Percentiles rank a stretch among this genome's conserved stretches.
phyloP scores from a whole-genome alignment of 2,797 vertebrate genomes.

The Cheirogaleus major region DNA sequence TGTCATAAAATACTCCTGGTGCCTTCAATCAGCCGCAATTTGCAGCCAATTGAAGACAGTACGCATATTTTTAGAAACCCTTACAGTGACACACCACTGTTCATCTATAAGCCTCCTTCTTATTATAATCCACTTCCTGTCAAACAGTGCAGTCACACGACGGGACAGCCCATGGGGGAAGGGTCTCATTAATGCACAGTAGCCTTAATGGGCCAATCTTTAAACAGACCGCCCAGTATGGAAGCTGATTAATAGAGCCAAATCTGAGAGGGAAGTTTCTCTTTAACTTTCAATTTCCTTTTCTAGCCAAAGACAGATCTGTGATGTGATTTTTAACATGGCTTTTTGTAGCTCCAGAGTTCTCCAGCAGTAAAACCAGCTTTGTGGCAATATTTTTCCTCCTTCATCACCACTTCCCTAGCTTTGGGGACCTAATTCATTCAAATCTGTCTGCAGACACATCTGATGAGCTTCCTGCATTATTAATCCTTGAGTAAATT shows the following conservation, averaged over 20 bases:
- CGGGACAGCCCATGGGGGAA: neutral
- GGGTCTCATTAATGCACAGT: constrained; percentile 32
- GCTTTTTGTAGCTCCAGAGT: constrained; percentile 40
- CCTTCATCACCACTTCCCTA: neutral
- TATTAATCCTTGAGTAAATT: constrained; percentile 69
- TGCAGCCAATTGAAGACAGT: constrained; percentile 42
- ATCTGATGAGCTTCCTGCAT: constrained; percentile 50
- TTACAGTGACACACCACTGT: constrained; percentile 46
- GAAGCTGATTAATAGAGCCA: constrained; percentile 51
- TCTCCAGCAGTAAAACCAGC: constrained; percentile 59
- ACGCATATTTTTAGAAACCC: constrained; percentile 65
- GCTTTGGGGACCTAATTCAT: constrained; percentile 48
- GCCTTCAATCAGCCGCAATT: constrained; percentile 47
- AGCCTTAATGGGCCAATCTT: constrained; percentile 53
- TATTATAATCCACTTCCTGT: constrained; percentile 58
- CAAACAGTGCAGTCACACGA: neutral
- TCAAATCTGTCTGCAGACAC: neutral
- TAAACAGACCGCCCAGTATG: constrained; percentile 47
- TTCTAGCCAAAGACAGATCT: constrained; percentile 49
- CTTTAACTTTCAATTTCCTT: constrained; percentile 63
- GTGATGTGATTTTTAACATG: constrained; percentile 42
- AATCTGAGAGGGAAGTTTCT: constrained; percentile 41
- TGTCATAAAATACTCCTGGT: constrained; percentile 38
- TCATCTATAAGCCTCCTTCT: constrained; percentile 44
- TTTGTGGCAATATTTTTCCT: neutral